Conservation (phyloP, 2,797 vertebrate genomes). For the Vireo griseus region DNA sequence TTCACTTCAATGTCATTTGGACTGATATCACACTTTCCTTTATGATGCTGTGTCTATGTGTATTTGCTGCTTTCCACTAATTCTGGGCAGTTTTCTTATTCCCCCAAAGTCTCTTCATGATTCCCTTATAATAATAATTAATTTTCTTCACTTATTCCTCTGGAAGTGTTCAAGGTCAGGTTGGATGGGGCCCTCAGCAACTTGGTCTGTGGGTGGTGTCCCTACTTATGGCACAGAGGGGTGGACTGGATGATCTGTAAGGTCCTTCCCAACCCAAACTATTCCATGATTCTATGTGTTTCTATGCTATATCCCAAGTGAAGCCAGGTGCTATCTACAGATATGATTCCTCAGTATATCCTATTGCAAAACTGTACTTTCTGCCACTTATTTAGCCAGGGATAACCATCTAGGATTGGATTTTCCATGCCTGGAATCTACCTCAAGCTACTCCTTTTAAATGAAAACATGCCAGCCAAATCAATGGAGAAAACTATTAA, state of each 20-base stretch:
- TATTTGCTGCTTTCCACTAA: neutral
- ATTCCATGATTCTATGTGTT: neutral
- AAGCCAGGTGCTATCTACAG: neutral
- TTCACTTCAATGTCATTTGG: neutral
- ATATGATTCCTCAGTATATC: neutral
- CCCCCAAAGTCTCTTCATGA: neutral
- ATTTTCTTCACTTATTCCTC: neutral
- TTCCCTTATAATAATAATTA: neutral
- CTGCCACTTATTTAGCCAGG: neutral
- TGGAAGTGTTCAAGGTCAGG: neutral
- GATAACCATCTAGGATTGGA: neutral
- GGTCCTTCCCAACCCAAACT: neutral
- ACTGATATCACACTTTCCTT: neutral
- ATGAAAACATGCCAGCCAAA: neutral
- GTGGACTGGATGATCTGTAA: neutral
- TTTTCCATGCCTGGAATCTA: neutral
- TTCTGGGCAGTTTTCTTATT: neutral
- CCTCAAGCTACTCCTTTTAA: neutral
- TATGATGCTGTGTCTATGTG: rapidly evolving
- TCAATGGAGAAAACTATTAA: neutral
- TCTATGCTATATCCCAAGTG: neutral
- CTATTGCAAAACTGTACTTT: neutral
- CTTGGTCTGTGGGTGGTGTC: no score
- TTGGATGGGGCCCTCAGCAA: neutral
- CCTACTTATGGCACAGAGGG: neutral